A percentile compares a stretch with the other conserved stretches of the same genome.
These are phyloP conservation scores for Echiichthys vipera DNA, from an alignment of 2,797 vertebrate species.

Conservation along the genomic window DNA sequence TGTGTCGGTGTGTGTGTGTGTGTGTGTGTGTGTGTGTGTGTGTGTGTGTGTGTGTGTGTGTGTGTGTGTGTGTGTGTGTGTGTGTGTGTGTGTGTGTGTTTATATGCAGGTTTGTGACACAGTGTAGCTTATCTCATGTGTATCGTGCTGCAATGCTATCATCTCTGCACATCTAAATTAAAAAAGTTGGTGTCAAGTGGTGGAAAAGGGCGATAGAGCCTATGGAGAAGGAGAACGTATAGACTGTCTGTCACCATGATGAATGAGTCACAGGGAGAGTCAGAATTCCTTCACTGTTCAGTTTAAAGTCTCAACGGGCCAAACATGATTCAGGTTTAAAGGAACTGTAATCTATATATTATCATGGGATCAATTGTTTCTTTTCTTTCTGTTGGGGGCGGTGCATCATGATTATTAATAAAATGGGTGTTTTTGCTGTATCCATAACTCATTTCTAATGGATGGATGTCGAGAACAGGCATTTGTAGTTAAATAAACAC, in stretches of 20 bases:
- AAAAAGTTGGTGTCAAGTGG: constrained; percentile 20
- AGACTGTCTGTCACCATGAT: constrained; percentile 60
- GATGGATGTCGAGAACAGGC: constrained; percentile 1
- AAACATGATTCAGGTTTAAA: constrained; percentile 28
- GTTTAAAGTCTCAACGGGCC: constrained; percentile 25
- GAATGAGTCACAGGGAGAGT: constrained; percentile 41
- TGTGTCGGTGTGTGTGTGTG: neutral
- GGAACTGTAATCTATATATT: constrained; percentile 23
- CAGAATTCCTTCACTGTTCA: constrained; percentile 39
- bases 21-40: neutral
- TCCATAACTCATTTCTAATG: neutral
- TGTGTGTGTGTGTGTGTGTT: constrained; percentile 5
- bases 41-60: too few relatives aligned
- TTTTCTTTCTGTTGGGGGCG: neutral
- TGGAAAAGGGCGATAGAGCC: constrained; percentile 5
- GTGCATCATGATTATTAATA: neutral
- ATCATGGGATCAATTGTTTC: neutral
- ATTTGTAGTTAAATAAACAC: constrained; percentile 28
- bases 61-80: too few relatives aligned
- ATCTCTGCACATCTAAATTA: constrained; percentile 39
- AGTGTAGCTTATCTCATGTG: neutral
- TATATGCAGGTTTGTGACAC: neutral
- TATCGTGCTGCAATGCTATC: constrained; percentile 10
- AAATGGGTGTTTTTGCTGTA: neutral
- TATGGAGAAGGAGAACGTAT: constrained; percentile 34